Evolutionary conservation across 2,797 vertebrate species (phyloP).

Genomic region (Pachyuromys duprasi): DNA sequence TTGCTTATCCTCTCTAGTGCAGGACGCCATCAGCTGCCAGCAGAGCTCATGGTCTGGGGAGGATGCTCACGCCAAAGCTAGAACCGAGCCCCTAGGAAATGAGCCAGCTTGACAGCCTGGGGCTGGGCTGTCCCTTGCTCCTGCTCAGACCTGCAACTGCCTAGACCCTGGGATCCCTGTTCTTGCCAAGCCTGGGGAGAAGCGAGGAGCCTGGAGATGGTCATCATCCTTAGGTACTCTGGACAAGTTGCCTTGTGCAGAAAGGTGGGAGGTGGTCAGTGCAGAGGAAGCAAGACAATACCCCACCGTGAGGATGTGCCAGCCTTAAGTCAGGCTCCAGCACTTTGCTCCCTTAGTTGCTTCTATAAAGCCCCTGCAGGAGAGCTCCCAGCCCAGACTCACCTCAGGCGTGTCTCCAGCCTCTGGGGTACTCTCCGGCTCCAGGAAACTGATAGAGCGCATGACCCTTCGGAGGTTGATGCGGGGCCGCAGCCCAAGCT

Average conservation of each 20-base stretch:
- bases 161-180: not conserved
- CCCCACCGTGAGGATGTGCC: not conserved
- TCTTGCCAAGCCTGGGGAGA: not conserved
- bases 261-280: not conserved
- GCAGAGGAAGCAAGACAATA: not conserved
- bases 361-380: not conserved
- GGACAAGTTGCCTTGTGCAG: not conserved
- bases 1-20: not conserved
- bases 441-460: conserved; percentile 94
- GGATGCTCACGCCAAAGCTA: not conserved
- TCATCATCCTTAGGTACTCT: not conserved
- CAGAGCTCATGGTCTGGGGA: not conserved
- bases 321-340: not conserved
- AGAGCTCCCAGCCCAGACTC: conserved; percentile 58
- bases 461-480: conserved; percentile 96
- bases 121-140: no score
- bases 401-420: conserved; percentile 52
- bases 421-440: conserved; percentile 24
- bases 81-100: not conserved
- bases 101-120: not conserved
- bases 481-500: conserved; percentile 87
- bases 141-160: not conserved
- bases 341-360: not conserved
- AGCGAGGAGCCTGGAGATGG: not conserved
- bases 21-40: not conserved